These are phyloP conservation scores for Callinectes sapidus DNA, from an alignment of 2,888 invertebrate genomes.

Conservation along the genomic window DNA sequence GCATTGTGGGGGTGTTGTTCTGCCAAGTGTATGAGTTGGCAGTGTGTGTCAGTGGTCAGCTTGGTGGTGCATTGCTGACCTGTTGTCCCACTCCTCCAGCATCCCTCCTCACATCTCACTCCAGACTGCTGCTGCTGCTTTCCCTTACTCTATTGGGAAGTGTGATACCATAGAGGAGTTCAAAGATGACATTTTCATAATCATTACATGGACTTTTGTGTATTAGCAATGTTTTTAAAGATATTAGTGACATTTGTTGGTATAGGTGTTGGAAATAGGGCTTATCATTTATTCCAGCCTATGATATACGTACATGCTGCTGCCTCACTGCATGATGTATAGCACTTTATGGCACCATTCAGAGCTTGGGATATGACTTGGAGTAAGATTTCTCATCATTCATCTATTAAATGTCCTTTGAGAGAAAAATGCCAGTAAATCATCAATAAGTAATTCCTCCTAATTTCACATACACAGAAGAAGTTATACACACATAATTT, in stretches of 20 bases:
- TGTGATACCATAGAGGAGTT: not conserved
- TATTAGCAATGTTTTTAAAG: not conserved
- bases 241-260: not conserved
- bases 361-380: not conserved
- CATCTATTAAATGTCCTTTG: not conserved
- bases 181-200: not conserved
- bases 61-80: not conserved
- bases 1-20: not conserved
- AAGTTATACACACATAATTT: not conserved
- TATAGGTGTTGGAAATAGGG: not conserved
- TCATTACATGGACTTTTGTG: not conserved
- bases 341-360: not conserved
- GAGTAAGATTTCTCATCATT: not conserved
- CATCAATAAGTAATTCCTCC: not conserved
- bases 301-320: not conserved
- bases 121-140: not conserved
- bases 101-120: not conserved
- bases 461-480: not conserved
- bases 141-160: not conserved
- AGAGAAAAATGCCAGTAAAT: not conserved
- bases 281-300: not conserved
- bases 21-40: not conserved
- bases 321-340: slow-evolving; percentile 19
- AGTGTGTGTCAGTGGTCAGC: not conserved
- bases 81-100: not conserved